Conservation (phyloP, 2,113 vertebrate species). For the Corythornis cristatus region DNA sequence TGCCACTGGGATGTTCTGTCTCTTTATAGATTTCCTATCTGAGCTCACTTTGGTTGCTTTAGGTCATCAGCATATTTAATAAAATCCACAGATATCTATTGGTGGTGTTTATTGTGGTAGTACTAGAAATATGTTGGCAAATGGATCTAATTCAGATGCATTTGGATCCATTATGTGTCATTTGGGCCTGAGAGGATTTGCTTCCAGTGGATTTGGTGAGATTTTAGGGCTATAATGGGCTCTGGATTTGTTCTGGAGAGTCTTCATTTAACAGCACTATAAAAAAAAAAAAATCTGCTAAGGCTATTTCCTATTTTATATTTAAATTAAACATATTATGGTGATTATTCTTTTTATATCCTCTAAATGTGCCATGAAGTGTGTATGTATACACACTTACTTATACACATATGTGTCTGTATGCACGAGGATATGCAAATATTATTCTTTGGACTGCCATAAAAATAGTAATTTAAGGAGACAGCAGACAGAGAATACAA, state of each 20-base stretch:
- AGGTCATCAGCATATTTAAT: neutral
- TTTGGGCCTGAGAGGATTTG: neutral
- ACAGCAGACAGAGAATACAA: neutral
- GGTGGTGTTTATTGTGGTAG: neutral
- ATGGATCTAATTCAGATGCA: neutral
- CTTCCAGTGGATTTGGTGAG: neutral
- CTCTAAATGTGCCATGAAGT: neutral
- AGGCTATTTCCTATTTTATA: neutral
- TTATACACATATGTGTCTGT: neutral
- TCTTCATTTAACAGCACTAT: neutral
- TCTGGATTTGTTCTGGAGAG: neutral
- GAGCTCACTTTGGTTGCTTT: neutral
- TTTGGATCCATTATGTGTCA: neutral
- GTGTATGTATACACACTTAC: neutral
- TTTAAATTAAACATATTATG: neutral
- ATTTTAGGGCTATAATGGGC: neutral
- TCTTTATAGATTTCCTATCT: neutral
- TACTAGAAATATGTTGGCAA: neutral
- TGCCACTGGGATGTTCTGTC: neutral
- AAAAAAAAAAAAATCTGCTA: neutral
- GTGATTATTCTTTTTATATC: neutral
- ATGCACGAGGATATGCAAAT: neutral
- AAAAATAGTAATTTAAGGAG: neutral
- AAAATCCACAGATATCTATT: neutral
- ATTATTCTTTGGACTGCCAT: slow-evolving; percentile 8